Conservation (phyloP, 2,797 vertebrate species). For the Acipenser oxyrinchus region DNA sequence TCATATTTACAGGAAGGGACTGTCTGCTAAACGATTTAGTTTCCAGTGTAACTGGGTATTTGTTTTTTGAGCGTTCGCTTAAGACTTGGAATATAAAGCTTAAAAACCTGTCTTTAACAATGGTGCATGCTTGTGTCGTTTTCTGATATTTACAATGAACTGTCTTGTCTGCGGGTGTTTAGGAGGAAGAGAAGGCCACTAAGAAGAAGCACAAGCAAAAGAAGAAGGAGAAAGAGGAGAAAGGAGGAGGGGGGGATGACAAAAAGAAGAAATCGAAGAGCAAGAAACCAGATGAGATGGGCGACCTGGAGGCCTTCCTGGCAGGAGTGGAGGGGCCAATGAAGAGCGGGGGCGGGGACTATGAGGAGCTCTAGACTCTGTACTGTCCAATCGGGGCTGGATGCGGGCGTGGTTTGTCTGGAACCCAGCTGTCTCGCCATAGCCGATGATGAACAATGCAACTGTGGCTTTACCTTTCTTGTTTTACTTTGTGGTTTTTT, state of each 20-base stretch:
- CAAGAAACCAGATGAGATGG: slow-evolving; percentile 64
- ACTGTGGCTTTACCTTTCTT: too few relatives aligned
- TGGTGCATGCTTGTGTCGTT: too few relatives aligned
- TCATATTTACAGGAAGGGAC: too few relatives aligned
- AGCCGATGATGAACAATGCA: too few relatives aligned
- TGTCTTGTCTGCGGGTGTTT: not conserved
- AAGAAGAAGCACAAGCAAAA: slow-evolving; percentile 79
- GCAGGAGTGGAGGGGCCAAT: slow-evolving; percentile 56
- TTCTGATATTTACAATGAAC: not conserved
- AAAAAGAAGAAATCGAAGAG: slow-evolving; percentile 60
- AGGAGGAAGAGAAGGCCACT: slow-evolving; percentile 81
- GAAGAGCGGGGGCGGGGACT: slow-evolving; percentile 76
- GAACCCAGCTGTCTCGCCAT: too few relatives aligned
- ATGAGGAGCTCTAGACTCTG: slow-evolving; percentile 80
- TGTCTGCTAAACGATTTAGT: too few relatives aligned
- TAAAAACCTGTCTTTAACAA: not conserved
- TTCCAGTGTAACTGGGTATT: too few relatives aligned
- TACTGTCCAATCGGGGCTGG: too few relatives aligned
- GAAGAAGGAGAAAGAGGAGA: slow-evolving; percentile 73
- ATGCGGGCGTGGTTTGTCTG: too few relatives aligned
- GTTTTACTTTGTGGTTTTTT: slow-evolving; percentile 8
- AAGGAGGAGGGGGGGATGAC: slow-evolving; percentile 38
- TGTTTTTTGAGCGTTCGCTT: too few relatives aligned
- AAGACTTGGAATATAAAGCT: not conserved
- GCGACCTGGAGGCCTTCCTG: slow-evolving; percentile 89